Evolutionary conservation across 2,888 invertebrate species (phyloP), one percentile per base, ranked within the genome.

Genomic region (Argyra leucocephala): DNA sequence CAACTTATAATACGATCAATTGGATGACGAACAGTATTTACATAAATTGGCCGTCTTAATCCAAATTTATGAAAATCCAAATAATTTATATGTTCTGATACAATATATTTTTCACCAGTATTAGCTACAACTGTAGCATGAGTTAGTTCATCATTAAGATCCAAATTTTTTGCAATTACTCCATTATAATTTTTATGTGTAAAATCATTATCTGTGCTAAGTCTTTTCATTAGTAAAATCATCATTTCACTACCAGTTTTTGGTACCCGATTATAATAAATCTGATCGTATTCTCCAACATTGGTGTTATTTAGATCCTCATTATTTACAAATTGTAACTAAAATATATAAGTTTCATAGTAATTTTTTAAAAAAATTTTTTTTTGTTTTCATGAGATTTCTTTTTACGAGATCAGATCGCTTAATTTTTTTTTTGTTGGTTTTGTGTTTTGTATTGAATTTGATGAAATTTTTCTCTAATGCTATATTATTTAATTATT

Each of bases 1-100:
- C 93, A 93, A 7, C 92, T 92, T 74, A 93, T 91, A 26, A 92
- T 88, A 59, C 93, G 83, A 77, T 94, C 93, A 57, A 93, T 87
- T 0, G 93, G 93, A 78, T 94, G 92, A 21, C 93, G 84, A 3
- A 93, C 91, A 71, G 93, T 81, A 80, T 93, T 93, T 70, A 93
- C 87, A 80, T 93, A 93, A 73, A 93, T 91, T 5, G 93, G 93
- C 74, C 88, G 85, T 1, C 90, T 88, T 71, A 87, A 82, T 63
- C 88, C 85, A 75, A 84, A 89, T 73, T 86, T 85, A 61, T 90
- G 87, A 73, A 93, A 91, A 77, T 93, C 90, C 21, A 91, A 89
- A 78, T 90, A 91, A 79, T 91, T 91, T 64, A 92, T 90, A 74
- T 93, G 93, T 75, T 93, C 91, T 71, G 91, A 87, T 78, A 91